These are phyloP conservation scores for Tipula lateralis DNA, from an alignment of 2,888 invertebrate genomes.

Conservation along the genomic window DNA sequence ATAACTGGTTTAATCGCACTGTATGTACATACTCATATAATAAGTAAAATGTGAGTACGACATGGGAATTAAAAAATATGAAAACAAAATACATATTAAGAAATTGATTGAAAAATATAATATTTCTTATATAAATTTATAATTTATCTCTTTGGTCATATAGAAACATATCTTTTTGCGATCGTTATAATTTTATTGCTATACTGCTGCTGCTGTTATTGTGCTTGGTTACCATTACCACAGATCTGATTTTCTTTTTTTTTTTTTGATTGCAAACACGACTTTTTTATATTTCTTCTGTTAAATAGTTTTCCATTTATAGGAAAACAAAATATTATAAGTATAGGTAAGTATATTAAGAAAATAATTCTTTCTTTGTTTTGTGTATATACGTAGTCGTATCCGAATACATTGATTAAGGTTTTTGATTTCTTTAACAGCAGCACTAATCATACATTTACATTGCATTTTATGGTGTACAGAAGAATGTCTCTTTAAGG, in stretches of 20 bases:
- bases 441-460: conserved; percentile 15
- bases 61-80: neutral
- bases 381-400: neutral
- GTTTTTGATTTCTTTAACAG: neutral
- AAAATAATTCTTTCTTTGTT: neutral
- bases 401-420: neutral
- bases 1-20: conserved; percentile 1
- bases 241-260: neutral
- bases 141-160: conserved; percentile 1
- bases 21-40: neutral
- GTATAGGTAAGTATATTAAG: neutral
- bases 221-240: neutral
- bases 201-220: neutral
- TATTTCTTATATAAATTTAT: neutral
- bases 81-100: neutral
- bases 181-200: neutral
- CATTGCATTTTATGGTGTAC: neutral
- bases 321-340: neutral
- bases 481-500: neutral
- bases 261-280: neutral
- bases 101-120: conserved; percentile 3
- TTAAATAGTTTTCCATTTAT: conserved; percentile 19
- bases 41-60: conserved; percentile 24
- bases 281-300: neutral
- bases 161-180: neutral